Evolutionary conservation across 2,797 vertebrate species (phyloP).

Genomic region (Sebastes minor): DNA sequence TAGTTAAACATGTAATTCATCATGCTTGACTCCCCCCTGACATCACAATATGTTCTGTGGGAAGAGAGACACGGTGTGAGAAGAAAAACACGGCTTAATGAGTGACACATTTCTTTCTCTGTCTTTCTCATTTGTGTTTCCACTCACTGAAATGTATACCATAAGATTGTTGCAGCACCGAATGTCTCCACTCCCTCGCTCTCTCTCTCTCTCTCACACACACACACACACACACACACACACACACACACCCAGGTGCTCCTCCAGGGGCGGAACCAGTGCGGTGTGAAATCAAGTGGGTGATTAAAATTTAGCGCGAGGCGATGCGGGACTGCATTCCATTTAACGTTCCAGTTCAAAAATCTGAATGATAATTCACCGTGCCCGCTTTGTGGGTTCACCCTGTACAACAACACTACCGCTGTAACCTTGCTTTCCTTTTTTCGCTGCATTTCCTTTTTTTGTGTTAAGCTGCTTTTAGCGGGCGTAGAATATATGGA

Average conservation of each 20-base stretch:
- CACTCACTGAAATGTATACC: constrained; percentile 8
- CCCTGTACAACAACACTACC: constrained; percentile 6
- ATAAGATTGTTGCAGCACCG: background rate
- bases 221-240: background rate
- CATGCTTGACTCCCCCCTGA: constrained; percentile 32
- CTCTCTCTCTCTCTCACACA: background rate
- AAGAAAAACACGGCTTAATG: constrained; percentile 16
- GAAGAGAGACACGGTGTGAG: background rate
- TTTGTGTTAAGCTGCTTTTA: background rate
- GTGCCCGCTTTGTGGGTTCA: constrained; percentile 18
- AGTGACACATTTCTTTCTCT: constrained; percentile 17
- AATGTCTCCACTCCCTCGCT: background rate
- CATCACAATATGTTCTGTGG: constrained; percentile 7
- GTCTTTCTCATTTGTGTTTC: constrained; percentile 6
- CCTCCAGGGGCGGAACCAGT: constrained; percentile 54
- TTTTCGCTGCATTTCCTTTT: background rate
- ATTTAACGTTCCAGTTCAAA: constrained; percentile 64
- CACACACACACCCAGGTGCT: constrained; percentile 34
- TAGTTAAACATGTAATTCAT: constrained; percentile 62
- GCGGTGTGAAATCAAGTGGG: constrained; percentile 75
- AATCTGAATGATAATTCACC: constrained; percentile 57
- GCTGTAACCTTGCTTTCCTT: constrained; percentile 7
- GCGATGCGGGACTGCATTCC: constrained; percentile 52
- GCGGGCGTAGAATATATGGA: background rate
- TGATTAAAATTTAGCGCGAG: constrained; percentile 72